Evolutionary conservation across 2,888 invertebrate genomes (phyloP).

Genomic region (Diaprepes abbreviatus): DNA sequence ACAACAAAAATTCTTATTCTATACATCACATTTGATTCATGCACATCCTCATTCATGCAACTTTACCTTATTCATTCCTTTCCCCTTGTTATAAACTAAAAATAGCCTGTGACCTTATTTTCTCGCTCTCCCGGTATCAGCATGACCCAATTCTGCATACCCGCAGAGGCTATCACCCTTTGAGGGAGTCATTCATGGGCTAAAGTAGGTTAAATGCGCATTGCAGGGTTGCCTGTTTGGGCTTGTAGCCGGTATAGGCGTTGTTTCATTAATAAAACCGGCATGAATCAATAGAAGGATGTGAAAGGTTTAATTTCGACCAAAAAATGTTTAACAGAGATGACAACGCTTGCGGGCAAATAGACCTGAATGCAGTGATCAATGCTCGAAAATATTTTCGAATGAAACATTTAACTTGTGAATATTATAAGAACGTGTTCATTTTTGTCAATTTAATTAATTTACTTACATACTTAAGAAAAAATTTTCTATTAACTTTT

Average conservation of each 20-base stretch:
- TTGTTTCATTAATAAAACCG: constrained; percentile 41
- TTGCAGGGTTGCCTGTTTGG: constrained; percentile 36
- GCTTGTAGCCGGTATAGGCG: constrained; percentile 14
- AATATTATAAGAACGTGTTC: neutral
- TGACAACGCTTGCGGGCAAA: too few species aligned
- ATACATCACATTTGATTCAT: constrained; percentile 18
- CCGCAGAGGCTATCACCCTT: constrained; percentile 43
- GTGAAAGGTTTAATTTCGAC: neutral
- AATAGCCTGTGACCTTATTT: constrained; percentile 48
- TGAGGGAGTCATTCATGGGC: constrained; percentile 46
- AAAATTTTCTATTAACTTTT: too few species aligned
- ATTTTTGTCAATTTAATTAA: too few species aligned
- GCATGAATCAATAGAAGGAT: constrained; percentile 30
- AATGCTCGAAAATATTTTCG: too few species aligned
- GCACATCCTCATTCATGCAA: constrained; percentile 35
- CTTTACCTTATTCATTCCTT: constrained; percentile 16
- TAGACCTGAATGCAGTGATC: too few species aligned
- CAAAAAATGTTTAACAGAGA: neutral
- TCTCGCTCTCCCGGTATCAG: constrained; percentile 47
- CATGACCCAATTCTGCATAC: constrained; percentile 36
- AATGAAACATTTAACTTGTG: too few species aligned
- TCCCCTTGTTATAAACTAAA: constrained; percentile 25
- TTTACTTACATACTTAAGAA: too few species aligned
- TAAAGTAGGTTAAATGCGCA: constrained; percentile 49
- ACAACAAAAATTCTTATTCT: neutral